phyloP scores from a whole-genome alignment of 2,797 vertebrate genomes.

The Manis crassicaudata region DNA sequence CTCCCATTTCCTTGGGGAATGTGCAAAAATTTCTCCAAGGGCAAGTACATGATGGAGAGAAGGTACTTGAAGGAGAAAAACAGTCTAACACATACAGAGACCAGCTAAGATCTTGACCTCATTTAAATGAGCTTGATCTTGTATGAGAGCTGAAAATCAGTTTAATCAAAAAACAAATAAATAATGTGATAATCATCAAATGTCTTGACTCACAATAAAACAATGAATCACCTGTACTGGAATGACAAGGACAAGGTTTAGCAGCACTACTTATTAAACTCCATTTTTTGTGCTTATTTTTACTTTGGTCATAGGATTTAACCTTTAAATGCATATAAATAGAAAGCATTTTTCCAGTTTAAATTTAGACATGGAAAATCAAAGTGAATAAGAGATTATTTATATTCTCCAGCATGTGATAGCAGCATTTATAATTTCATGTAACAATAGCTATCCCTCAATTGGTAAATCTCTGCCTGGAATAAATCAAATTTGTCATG shows the following conservation, averaged over 20 bases:
- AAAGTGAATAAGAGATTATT: constrained; percentile 57
- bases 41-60: constrained; percentile 29
- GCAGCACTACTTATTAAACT: not conserved
- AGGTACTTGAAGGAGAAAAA: constrained; percentile 67
- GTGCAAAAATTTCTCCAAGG: constrained; percentile 77
- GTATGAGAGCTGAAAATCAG: constrained; percentile 45
- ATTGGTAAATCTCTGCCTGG: constrained; percentile 20
- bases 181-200: constrained; percentile 75
- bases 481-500: constrained; percentile 70
- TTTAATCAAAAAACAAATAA: constrained; percentile 17
- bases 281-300: not conserved
- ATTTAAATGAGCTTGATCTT: constrained; percentile 76
- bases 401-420: constrained; percentile 41
- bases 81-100: constrained; percentile 70
- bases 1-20: constrained; percentile 70
- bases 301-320: constrained; percentile 40
- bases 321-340: constrained; percentile 53
- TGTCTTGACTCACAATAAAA: constrained; percentile 70
- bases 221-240: constrained; percentile 77
- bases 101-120: constrained; percentile 73
- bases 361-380: constrained; percentile 65
- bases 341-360: constrained; percentile 31
- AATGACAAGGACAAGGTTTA: constrained; percentile 62
- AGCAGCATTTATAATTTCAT: constrained; percentile 68
- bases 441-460: not conserved